Evolutionary conservation across 2,797 vertebrate genomes (phyloP), one percentile per base, ranked within the genome.

Genomic region (Gobio occitaniae): DNA sequence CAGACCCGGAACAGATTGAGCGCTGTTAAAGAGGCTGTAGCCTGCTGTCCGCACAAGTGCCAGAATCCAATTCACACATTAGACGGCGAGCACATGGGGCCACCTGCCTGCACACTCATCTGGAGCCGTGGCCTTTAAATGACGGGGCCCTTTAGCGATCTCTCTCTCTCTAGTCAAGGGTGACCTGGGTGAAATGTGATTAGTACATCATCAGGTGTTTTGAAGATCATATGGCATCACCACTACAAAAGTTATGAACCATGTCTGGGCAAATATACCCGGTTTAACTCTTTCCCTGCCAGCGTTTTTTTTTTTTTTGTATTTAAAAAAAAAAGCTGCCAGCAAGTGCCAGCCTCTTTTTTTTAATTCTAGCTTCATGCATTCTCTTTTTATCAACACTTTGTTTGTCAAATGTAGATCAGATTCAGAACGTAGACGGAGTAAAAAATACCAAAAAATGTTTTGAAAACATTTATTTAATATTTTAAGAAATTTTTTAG

Each of bases 11-110:
- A 82, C 80, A 82, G 80, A 71, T 61, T 71, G 80, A 82, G 38
- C 3, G 15, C 81, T 65, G 81, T 87, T 84, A 84, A 79, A 72
- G 69, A 74, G 21, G 50, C 68, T 81, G 75, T 63, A 44, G 69
- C 59, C 68, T 47, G 81, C 86, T 79, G 75, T 72, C 81, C 65
- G 10, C 66, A 83, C 80, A 68, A 72, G 76, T 79, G 81, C 59
- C 85, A 86, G 59, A 84, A 87, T 69, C 15, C 70, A 80, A 87
- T 87, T 84, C 86, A 80, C 86, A 87, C 82, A 76, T 87, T 83
- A 69, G 50, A 83, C 76, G 69, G 47, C 16, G 38, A 86, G 56
- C 82, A 69, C 77, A 84, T 56, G 47, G 48, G 81, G 69, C 19
- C n/a, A 59, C 61, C 78, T 63, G 56, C 77, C 52, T 50, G 68